phyloP scores from a whole-genome alignment of 1,140 invertebrate genomes.

The Halesus radiatus region DNA sequence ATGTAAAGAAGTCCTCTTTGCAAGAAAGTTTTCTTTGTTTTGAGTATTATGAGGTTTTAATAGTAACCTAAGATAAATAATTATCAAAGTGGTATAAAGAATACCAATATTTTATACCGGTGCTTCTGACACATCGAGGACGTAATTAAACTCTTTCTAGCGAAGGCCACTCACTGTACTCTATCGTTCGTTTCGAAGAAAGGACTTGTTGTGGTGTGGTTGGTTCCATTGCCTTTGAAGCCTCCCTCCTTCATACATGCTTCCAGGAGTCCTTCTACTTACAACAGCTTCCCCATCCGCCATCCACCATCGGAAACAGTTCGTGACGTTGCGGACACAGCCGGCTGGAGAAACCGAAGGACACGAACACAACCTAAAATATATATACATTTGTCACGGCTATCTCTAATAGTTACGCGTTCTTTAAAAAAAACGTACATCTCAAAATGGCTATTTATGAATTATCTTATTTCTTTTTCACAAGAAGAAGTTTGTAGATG shows the following conservation, averaged over 20 bases:
- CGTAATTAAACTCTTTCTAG: neutral
- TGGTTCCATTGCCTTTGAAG: neutral
- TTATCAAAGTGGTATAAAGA: neutral
- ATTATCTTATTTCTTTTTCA: too few relatives aligned
- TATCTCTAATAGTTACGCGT: too few relatives aligned
- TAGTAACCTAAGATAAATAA: neutral
- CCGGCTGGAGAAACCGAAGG: too few relatives aligned
- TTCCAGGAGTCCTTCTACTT: conserved; percentile 4
- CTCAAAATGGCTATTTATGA: too few relatives aligned
- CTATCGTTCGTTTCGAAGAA: neutral
- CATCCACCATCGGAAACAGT: neutral
- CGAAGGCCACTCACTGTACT: neutral
- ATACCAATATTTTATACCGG: neutral
- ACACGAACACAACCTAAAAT: too few relatives aligned
- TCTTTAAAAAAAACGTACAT: too few relatives aligned
- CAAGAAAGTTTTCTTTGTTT: too few relatives aligned
- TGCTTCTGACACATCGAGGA: neutral
- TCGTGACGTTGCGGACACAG: too few relatives aligned
- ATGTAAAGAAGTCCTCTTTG: too few relatives aligned
- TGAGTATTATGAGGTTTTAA: neutral
- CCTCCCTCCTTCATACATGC: neutral
- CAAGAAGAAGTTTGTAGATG: too few relatives aligned
- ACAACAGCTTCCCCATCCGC: neutral
- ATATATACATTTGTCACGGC: too few relatives aligned
- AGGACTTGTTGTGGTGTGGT: neutral